phyloP scores from a whole-genome alignment of 2,113 vertebrate species.

The Isurus oxyrinchus region DNA sequence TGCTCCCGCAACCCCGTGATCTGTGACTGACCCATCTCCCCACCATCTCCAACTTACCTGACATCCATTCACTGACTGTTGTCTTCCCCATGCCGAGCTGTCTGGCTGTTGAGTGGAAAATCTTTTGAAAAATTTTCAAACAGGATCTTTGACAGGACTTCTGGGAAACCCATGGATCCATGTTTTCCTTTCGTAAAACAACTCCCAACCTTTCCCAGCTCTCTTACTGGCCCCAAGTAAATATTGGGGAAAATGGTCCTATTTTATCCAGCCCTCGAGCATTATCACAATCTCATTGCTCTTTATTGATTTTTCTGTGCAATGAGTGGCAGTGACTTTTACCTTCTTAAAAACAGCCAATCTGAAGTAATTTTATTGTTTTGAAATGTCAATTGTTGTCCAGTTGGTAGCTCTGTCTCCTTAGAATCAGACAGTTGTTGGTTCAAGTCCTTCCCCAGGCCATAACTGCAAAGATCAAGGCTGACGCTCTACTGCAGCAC shows the following conservation, averaged over 20 bases:
- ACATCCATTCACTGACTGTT: neutral
- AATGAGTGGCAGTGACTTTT: neutral
- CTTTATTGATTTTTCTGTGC: neutral
- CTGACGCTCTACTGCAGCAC: no score
- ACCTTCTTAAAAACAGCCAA: neutral
- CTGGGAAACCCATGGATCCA: neutral
- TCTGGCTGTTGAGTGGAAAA: neutral
- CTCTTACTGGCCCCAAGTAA: neutral
- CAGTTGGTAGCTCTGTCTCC: no score
- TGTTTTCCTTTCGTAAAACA: neutral
- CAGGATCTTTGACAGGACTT: neutral
- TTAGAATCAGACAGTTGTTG: no score
- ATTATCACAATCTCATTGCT: no score
- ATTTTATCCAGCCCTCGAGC: neutral
- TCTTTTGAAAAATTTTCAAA: neutral
- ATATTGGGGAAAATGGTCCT: neutral
- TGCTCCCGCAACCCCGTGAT: neutral
- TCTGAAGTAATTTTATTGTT: neutral
- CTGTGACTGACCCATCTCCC: neutral
- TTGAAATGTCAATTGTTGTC: no score
- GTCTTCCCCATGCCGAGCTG: no score
- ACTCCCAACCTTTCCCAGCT: neutral
- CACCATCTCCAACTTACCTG: neutral
- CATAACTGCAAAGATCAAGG: no score
- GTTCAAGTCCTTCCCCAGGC: no score